phyloP scores from a whole-genome alignment of 2,888 invertebrate genomes.

The Brenthis ino region DNA sequence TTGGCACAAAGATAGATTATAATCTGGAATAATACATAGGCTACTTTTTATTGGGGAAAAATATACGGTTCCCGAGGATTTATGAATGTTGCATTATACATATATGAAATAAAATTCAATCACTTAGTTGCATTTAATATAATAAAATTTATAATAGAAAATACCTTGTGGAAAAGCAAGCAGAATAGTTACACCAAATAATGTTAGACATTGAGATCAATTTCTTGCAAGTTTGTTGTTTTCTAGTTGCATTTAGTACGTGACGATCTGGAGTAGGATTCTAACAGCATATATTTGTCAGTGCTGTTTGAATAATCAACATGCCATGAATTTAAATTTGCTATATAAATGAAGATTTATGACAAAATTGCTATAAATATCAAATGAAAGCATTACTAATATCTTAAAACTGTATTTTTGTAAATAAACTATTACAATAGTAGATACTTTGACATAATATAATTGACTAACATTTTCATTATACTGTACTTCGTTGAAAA shows the following conservation, averaged over 20 bases:
- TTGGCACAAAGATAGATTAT: no score
- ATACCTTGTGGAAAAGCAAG: not conserved
- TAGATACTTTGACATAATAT: not conserved
- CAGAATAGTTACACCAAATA: not conserved
- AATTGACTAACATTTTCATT: not conserved
- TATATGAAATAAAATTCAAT: no score
- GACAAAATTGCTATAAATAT: no score
- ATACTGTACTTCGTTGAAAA: not conserved
- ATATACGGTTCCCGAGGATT: no score
- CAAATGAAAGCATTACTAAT: no score
- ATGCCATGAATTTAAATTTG: not conserved
- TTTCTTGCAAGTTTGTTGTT: slow-evolving; percentile 7
- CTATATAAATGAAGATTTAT: not conserved
- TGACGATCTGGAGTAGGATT: not conserved
- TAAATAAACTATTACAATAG: not conserved
- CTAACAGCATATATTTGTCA: not conserved
- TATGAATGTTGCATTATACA: no score
- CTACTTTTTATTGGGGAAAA: no score
- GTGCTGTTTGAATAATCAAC: slow-evolving; percentile 2
- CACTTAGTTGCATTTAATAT: no score
- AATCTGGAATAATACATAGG: no score
- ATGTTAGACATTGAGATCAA: slow-evolving; percentile 3
- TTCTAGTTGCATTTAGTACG: slow-evolving; percentile 13
- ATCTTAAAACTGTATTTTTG: no score
- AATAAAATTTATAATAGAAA: no score